phyloP scores from a whole-genome alignment of 92 coral and sea anemone species.

The Actinernus sp. region DNA sequence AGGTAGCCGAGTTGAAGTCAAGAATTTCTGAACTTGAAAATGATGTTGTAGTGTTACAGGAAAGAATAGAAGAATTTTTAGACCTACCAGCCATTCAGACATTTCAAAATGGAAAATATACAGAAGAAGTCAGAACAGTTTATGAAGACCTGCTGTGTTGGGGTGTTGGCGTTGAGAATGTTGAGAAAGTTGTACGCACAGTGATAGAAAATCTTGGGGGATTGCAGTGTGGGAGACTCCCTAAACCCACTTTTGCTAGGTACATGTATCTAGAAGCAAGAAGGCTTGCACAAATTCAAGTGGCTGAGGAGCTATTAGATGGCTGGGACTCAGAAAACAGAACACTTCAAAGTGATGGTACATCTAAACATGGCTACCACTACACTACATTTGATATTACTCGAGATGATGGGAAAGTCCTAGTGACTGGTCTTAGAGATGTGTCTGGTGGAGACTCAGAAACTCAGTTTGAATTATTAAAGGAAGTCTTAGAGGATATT shows the following conservation, averaged over 20 bases:
- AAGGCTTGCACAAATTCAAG: slow-evolving; percentile 29
- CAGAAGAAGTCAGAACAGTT: slow-evolving; percentile 30
- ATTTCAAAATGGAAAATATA: slow-evolving; percentile 39
- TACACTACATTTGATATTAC: slow-evolving; percentile 36
- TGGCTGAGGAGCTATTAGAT: slow-evolving; percentile 26
- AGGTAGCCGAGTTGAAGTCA: no score
- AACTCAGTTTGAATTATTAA: slow-evolving; percentile 35
- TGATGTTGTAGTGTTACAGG: no score
- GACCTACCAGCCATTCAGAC: slow-evolving; percentile 35
- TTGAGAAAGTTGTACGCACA: slow-evolving; percentile 32
- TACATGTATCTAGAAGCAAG: slow-evolving; percentile 44
- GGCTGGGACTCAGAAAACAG: slow-evolving; percentile 39
- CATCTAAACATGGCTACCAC: slow-evolving; percentile 36
- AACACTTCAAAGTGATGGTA: slow-evolving; percentile 56
- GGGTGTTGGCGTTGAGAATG: slow-evolving; percentile 45
- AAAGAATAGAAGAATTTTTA: no score
- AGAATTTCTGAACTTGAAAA: no score
- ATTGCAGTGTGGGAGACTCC: slow-evolving; percentile 36
- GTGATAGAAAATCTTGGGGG: slow-evolving; percentile 22
- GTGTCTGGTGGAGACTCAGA: slow-evolving; percentile 27
- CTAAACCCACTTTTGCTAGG: slow-evolving; percentile 12
- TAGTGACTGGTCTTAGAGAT: slow-evolving; percentile 34
- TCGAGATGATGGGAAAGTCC: slow-evolving; percentile 18
- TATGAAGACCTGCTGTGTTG: slow-evolving; percentile 23
- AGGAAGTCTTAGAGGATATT: slow-evolving; percentile 42